phyloP scores from a whole-genome alignment of 2,797 vertebrate species.

The Scarus forsteni region DNA sequence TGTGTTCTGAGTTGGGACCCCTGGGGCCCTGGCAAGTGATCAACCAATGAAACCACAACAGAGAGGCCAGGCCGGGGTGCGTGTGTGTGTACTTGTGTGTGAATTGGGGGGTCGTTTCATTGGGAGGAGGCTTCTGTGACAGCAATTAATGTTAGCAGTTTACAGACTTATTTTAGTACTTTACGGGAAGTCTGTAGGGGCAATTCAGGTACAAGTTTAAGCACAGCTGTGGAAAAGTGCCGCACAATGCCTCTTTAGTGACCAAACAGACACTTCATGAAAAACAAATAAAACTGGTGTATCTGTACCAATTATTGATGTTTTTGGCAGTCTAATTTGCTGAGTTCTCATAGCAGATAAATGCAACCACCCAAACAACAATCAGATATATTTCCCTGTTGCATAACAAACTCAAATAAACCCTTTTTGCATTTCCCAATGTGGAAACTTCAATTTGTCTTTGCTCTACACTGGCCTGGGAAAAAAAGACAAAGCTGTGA shows the following conservation, averaged over 20 bases:
- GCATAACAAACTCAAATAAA: constrained; percentile 1
- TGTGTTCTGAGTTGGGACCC: constrained; percentile 79
- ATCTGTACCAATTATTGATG: neutral
- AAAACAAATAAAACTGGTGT: neutral
- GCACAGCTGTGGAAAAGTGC: constrained; percentile 38
- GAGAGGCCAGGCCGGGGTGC: constrained; percentile 59
- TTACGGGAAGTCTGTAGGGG: constrained; percentile 65
- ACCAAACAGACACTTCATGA: constrained; percentile 32
- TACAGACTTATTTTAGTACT: constrained; percentile 65
- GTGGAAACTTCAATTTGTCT: neutral
- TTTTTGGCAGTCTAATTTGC: constrained; percentile 4
- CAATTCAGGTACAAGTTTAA: constrained; percentile 50
- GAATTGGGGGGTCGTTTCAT: constrained; percentile 45
- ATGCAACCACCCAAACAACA: neutral
- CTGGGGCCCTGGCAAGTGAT: constrained; percentile 75
- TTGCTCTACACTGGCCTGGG: neutral
- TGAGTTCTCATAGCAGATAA: neutral
- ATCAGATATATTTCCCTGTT: neutral
- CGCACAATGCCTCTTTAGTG: constrained; percentile 43
- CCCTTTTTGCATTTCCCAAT: neutral
- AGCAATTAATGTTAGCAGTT: constrained; percentile 76
- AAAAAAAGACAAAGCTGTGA: constrained; percentile 5
- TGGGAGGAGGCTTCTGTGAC: constrained; percentile 63
- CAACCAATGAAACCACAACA: constrained; percentile 81
- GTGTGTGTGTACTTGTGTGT: constrained; percentile 36